phyloP scores from a whole-genome alignment of 2,113 vertebrate genomes.

The Naja naja region DNA sequence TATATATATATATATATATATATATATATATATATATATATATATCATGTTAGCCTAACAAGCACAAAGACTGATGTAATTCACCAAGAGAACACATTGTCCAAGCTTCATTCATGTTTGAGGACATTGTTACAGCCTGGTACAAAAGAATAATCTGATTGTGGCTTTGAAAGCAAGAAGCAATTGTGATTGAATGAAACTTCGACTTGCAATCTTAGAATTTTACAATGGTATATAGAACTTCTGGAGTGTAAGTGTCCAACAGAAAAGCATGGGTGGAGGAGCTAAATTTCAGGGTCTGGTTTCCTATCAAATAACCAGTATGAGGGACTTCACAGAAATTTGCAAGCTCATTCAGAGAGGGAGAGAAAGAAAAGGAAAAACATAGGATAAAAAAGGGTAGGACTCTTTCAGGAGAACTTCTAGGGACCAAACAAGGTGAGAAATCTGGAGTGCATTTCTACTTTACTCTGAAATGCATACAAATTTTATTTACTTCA shows the following conservation, averaged over 20 bases:
- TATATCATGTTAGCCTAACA: slow-evolving; percentile 43
- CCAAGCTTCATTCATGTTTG: slow-evolving; percentile 64
- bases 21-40: background rate
- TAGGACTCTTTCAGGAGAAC: background rate
- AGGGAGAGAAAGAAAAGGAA: background rate
- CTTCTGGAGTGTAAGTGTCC: slow-evolving; percentile 25
- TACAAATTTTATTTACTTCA: background rate
- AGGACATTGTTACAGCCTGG: slow-evolving; percentile 30
- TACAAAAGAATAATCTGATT: slow-evolving; percentile 52
- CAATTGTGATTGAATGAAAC: slow-evolving; percentile 49
- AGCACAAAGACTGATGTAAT: slow-evolving; percentile 62
- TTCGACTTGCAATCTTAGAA: slow-evolving; percentile 37
- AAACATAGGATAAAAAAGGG: background rate
- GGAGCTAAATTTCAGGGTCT: slow-evolving; percentile 43
- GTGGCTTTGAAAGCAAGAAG: slow-evolving; percentile 50
- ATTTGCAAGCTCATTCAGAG: slow-evolving; percentile 47
- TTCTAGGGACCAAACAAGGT: slow-evolving; percentile 45
- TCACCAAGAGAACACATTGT: slow-evolving; percentile 42
- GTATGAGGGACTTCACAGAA: slow-evolving; percentile 59
- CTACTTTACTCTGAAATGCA: slow-evolving; percentile 1
- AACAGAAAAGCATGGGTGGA: slow-evolving; percentile 32
- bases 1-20: too few species aligned
- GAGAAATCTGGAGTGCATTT: slow-evolving; percentile 22
- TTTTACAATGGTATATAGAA: slow-evolving; percentile 50
- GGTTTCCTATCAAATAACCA: slow-evolving; percentile 51